Evolutionary conservation across 2,113 vertebrate species (phyloP).

Genomic region (Gyps fulvus): DNA sequence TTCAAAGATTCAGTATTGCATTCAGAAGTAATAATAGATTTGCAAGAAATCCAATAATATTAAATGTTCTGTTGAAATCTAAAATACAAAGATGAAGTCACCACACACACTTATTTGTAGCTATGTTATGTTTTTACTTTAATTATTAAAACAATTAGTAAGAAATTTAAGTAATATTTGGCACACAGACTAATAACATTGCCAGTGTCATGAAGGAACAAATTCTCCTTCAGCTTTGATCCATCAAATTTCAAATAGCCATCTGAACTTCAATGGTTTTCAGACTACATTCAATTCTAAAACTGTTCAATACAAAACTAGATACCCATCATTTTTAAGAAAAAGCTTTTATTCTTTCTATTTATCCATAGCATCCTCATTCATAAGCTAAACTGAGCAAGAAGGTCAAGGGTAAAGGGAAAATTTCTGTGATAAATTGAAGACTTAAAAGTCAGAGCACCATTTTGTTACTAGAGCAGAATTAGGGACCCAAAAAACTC

Average conservation of each 20-base stretch:
- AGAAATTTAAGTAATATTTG: neutral
- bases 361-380: neutral
- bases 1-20: conserved; percentile 37
- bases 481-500: neutral
- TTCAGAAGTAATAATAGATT: conserved; percentile 43
- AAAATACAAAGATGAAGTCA: conserved; percentile 12
- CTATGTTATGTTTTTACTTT: neutral
- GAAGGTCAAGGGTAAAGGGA: neutral
- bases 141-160: neutral
- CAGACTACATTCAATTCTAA: neutral
- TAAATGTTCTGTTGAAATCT: neutral
- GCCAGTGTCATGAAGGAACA: neutral
- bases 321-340: neutral
- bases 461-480: neutral
- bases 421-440: neutral
- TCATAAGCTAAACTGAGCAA: neutral
- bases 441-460: neutral
- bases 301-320: neutral
- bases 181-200: neutral
- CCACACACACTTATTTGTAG: neutral
- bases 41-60: conserved; percentile 31
- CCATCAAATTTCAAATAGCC: neutral
- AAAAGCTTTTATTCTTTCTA: neutral
- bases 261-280: neutral
- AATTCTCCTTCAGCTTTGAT: neutral